A percentile compares a stretch with the other conserved stretches of the same genome.
Evolutionary conservation across 2,797 vertebrate species (phyloP).

Genomic region (Malurus splendens): DNA sequence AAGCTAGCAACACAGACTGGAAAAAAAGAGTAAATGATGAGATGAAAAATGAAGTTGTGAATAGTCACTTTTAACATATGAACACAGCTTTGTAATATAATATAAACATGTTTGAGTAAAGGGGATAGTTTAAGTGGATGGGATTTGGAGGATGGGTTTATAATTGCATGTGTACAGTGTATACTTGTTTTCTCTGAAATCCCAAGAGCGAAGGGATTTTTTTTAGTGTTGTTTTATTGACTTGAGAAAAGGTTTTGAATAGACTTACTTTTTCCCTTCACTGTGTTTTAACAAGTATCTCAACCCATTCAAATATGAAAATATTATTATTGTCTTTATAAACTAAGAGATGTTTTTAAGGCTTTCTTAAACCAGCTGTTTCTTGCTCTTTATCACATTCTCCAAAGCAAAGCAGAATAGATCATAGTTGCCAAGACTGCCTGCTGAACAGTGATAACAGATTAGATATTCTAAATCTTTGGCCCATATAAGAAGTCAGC

Average conservation of each 20-base stretch:
- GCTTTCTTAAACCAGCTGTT: slow-evolving; percentile 68
- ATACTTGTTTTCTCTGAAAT: slow-evolving; percentile 53
- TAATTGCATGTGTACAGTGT: slow-evolving; percentile 5
- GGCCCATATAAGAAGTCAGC: slow-evolving; percentile 42
- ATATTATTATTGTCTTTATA: slow-evolving; percentile 76
- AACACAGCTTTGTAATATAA: slow-evolving; percentile 17
- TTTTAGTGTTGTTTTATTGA: slow-evolving; percentile 53
- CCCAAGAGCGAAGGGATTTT: slow-evolving; percentile 2
- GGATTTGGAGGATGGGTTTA: slow-evolving; percentile 28
- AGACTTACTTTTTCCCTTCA: slow-evolving; percentile 49
- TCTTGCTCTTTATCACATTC: slow-evolving; percentile 75
- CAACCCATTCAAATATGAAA: slow-evolving; percentile 68
- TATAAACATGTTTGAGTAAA: slow-evolving; percentile 35
- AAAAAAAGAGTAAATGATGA: neutral
- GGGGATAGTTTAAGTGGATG: slow-evolving; percentile 23
- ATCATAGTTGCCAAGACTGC: slow-evolving; percentile 66
- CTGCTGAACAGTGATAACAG: slow-evolving; percentile 70
- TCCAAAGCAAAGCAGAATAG: slow-evolving; percentile 64
- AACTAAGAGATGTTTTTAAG: slow-evolving; percentile 65
- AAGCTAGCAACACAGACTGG: neutral
- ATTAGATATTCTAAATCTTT: slow-evolving; percentile 71
- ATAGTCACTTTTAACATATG: slow-evolving; percentile 14
- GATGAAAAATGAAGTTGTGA: slow-evolving; percentile 28
- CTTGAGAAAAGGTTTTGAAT: slow-evolving; percentile 68
- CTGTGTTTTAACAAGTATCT: slow-evolving; percentile 57